These are phyloP conservation scores for Dermatophagoides farinae DNA, from an alignment of 1,140 invertebrate genomes.

Conservation along the genomic window DNA sequence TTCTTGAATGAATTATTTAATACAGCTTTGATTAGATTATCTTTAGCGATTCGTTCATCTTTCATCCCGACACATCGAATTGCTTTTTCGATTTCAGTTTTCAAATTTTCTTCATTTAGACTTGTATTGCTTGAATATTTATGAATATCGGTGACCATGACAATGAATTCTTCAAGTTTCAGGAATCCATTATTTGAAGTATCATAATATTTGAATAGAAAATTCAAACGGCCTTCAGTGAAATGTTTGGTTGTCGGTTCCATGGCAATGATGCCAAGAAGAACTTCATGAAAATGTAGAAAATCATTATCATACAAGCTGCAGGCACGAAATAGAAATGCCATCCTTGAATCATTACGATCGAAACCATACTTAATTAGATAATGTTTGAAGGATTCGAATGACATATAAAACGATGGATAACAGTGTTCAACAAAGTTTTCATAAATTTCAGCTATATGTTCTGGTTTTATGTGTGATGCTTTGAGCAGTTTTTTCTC, in stretches of 20 bases:
- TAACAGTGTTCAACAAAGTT: slow-evolving; percentile 14
- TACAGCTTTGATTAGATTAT: slow-evolving; percentile 1
- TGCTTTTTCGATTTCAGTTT: neutral
- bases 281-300: slow-evolving; percentile 29
- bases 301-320: slow-evolving; percentile 4
- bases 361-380: neutral
- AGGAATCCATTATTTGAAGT: neutral
- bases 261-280: slow-evolving; percentile 32
- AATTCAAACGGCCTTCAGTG: neutral
- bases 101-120: neutral
- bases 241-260: slow-evolving; percentile 33
- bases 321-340: slow-evolving; percentile 4
- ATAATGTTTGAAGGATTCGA: slow-evolving; percentile 14
- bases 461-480: neutral
- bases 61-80: neutral
- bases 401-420: slow-evolving; percentile 9
- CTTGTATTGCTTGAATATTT: neutral
- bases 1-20: neutral
- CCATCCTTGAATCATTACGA: neutral
- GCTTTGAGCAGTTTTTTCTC: slow-evolving; percentile 14
- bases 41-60: neutral
- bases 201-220: slow-evolving; percentile 12
- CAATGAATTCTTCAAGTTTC: neutral
- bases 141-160: neutral
- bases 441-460: slow-evolving; percentile 5